Conservation (phyloP, 2,888 invertebrate genomes). For the Drosophila macrothrix region DNA sequence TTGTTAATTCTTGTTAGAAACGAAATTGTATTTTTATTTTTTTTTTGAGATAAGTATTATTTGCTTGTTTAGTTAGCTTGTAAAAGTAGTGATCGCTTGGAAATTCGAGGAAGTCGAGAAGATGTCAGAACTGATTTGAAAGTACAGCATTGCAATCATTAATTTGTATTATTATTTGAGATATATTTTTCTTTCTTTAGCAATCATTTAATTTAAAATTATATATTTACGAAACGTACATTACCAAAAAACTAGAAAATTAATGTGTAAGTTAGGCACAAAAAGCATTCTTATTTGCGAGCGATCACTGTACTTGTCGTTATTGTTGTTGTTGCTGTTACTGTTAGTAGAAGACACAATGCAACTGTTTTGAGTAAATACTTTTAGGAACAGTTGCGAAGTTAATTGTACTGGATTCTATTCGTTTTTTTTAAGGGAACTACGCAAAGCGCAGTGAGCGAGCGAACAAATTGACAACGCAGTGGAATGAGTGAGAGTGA, state of each 20-base stretch:
- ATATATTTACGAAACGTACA: background rate
- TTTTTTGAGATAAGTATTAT: slow-evolving; percentile 5
- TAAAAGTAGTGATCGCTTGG: slow-evolving; percentile 4
- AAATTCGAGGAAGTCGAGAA: background rate
- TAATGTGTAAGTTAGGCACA: background rate
- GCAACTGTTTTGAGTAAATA: slow-evolving; percentile 27
- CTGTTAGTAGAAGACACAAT: slow-evolving; percentile 43
- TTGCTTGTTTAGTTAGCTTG: slow-evolving; percentile 1
- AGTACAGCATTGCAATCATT: background rate
- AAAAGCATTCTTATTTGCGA: background rate
- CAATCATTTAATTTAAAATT: background rate
- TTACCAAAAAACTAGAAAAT: background rate
- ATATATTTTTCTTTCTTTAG: background rate
- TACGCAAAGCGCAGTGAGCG: slow-evolving; percentile 53
- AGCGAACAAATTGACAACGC: slow-evolving; percentile 23
- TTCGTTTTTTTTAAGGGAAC: background rate
- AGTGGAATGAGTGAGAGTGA: slow-evolving; percentile 2
- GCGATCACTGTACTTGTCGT: slow-evolving; percentile 11
- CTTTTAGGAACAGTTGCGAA: slow-evolving; percentile 11
- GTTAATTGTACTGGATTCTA: slow-evolving; percentile 11
- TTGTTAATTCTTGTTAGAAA: slow-evolving; percentile 42
- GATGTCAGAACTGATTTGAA: background rate
- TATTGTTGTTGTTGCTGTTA: slow-evolving; percentile 27
- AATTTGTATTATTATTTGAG: background rate
- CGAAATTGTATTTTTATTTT: slow-evolving; percentile 18